Percentiles rank a stretch among this genome's conserved stretches.
These are phyloP conservation scores for Phalloptychus januarius DNA, from an alignment of 2,797 vertebrate species.

Conservation along the genomic window DNA sequence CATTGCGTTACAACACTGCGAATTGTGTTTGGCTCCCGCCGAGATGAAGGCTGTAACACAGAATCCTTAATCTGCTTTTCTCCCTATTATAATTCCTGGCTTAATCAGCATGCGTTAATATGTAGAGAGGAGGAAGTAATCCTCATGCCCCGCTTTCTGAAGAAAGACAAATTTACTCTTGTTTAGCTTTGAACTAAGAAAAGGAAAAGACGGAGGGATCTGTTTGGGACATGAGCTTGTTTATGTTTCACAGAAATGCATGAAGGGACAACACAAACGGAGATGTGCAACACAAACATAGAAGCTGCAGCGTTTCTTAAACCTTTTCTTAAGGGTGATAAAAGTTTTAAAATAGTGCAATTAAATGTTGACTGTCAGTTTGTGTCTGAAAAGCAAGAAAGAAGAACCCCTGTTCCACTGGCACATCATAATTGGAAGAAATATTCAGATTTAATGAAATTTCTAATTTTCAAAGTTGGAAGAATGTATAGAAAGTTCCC, in stretches of 20 bases:
- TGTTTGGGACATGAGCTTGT: constrained; percentile 52
- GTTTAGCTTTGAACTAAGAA: neutral
- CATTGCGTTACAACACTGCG: constrained; percentile 17
- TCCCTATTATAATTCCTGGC: constrained; percentile 26
- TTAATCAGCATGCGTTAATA: constrained; percentile 62
- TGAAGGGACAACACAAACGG: constrained; percentile 39
- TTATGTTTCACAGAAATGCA: constrained; percentile 53
- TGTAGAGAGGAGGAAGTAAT: constrained; percentile 15
- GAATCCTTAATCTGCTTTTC: constrained; percentile 43
- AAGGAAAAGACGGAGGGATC: constrained; percentile 15
- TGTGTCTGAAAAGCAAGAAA: neutral
- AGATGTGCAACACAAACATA: constrained; percentile 34
- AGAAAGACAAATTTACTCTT: constrained; percentile 14
- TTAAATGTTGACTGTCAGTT: neutral
- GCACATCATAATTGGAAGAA: neutral
- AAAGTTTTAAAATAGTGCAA: neutral
- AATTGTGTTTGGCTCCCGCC: constrained; percentile 33
- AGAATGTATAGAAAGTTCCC: too few species aligned
- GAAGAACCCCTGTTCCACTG: neutral
- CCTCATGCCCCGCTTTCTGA: constrained; percentile 5
- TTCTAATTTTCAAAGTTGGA: too few species aligned
- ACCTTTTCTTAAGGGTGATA: neutral
- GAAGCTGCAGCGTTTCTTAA: constrained; percentile 9
- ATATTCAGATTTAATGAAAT: neutral
- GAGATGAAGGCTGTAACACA: constrained; percentile 34